Conservation (phyloP, 2,113 vertebrate species). For the Calyptomena viridis region DNA sequence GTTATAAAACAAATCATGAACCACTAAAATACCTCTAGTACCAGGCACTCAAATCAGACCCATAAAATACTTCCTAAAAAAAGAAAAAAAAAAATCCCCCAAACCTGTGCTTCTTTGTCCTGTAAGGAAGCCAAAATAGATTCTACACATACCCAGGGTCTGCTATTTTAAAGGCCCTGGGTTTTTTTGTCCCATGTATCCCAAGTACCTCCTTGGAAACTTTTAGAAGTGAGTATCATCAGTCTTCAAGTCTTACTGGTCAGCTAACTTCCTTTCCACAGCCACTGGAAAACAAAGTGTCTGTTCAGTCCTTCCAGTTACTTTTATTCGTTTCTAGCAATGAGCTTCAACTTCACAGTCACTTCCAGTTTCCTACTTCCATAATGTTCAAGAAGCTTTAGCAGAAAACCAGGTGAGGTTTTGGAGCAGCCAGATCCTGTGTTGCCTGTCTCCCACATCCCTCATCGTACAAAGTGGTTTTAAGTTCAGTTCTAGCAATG, state of each 20-base stretch:
- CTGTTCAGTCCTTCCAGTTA: background rate
- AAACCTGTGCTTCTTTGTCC: conserved; percentile 27
- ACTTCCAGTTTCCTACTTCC: background rate
- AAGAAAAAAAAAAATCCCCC: background rate
- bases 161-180: background rate
- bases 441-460: background rate
- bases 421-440: background rate
- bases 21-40: conserved; percentile 63
- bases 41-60: conserved; percentile 28
- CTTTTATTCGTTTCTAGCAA: background rate
- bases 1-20: conserved; percentile 50
- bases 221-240: background rate
- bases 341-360: background rate
- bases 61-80: background rate
- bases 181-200: background rate
- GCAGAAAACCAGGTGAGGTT: background rate
- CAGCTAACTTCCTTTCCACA: background rate
- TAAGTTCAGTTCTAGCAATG: conserved; percentile 19
- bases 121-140: conserved; percentile 12
- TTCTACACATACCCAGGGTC: background rate
- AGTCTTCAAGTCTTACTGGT: background rate
- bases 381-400: background rate
- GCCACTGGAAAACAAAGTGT: background rate
- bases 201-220: conserved; percentile 2
- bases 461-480: background rate